Base-by-base conservation (phyloP, 2,888 invertebrate species). In the Ophion slaviceki region DNA sequence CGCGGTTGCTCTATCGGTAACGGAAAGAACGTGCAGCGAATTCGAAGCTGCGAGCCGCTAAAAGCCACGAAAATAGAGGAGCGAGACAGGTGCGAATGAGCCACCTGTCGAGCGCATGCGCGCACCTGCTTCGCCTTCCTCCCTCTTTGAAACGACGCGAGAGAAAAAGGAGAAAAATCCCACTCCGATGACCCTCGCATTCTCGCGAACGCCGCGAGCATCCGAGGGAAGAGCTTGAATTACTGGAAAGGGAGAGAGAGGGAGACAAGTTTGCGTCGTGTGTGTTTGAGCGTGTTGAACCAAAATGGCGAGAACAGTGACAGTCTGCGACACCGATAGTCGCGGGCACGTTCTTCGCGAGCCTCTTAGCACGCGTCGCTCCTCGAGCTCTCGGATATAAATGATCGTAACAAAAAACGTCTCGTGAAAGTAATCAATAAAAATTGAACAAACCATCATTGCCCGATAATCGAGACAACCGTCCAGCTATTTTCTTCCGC, bases 231-330 rank as follows among this genome's bases (percentile, higher is more conserved):
- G 62, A 81, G 76, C 75, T 28, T 61, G 14, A 61, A 40, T 28
- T 70, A 17, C 32, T 32, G 57, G 67, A 32, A 32, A 1, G 32
- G 32, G 40, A 64, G 10, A 53, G 61, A 11, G 47, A 14, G 24
- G 11, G 47, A 57, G 67, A 20, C n/a, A 45, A 53, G 59, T n/a
- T 36, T 59, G 59, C 72, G 71, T 62, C 47, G n/a, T 47, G 82
- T 71, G 71, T 36, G 53, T 61, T 36, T 10, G 61, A 20, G 84
- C 62, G 67, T 45, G 59, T 70, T 70, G 79, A 79, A 76, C 66
- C 82, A 85, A 85, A 85, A 85, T 85, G 85, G 85, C 85, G 82
- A 85, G 79, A 76, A 64, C 70, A 79, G 82, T 82, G 85, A 85
- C 85, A 82, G 85, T 79, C 85, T 76, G 85, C 71, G 82, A 67